These are phyloP conservation scores for Notarius lentiginosus DNA, from an alignment of 2,113 vertebrate genomes.

Conservation along the genomic window DNA sequence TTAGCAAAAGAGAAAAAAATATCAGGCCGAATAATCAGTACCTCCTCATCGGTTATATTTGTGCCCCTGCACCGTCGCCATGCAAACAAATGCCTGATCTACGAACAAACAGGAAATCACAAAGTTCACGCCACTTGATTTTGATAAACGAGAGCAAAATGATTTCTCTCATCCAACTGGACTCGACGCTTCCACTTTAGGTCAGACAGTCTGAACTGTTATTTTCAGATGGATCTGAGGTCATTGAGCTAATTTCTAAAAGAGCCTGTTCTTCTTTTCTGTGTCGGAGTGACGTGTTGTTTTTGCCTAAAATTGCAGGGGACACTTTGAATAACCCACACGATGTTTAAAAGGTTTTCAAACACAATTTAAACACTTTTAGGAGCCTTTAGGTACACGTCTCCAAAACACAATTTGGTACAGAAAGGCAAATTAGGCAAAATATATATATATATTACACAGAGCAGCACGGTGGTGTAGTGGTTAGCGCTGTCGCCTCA, in stretches of 20 bases:
- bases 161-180: not conserved
- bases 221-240: constrained; percentile 29
- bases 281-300: not conserved
- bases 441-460: no score
- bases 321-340: not conserved
- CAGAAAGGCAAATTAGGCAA: not conserved
- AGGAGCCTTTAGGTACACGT: not conserved
- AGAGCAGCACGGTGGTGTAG: no score
- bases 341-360: not conserved
- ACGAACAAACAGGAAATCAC: not conserved
- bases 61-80: not conserved
- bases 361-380: not conserved
- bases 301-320: not conserved
- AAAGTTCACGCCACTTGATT: not conserved
- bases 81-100: not conserved
- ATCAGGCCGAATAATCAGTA: not conserved
- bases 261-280: no score
- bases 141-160: not conserved
- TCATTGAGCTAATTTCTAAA: not conserved
- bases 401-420: not conserved
- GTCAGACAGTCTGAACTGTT: not conserved
- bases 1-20: not conserved
- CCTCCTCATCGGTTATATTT: not conserved
- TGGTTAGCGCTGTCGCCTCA: no score
- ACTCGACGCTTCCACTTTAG: not conserved